A percentile compares a stretch with the other conserved stretches of the same genome.
Evolutionary conservation across 1,140 invertebrate species (phyloP).

Genomic region (Meteorus sp.): DNA sequence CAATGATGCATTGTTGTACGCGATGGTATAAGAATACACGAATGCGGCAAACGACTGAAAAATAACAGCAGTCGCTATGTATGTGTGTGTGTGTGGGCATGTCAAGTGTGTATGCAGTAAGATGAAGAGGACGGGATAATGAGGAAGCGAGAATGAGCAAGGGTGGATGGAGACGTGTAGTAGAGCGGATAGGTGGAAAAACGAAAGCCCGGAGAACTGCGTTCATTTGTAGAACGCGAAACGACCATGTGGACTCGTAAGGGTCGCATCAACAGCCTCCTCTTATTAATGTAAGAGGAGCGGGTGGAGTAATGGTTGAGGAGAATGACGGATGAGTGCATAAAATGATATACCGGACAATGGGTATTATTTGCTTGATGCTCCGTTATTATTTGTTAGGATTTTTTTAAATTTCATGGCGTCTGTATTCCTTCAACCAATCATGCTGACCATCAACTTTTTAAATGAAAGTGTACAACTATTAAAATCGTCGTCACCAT

Average conservation of each 20-base stretch:
- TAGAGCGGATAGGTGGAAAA: constrained; percentile 2
- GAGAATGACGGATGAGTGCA: constrained; percentile 29
- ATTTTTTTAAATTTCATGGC: constrained; percentile 15
- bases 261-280: too few species aligned
- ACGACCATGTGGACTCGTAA: constrained; percentile 28
- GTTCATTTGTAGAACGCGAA: constrained; percentile 22
- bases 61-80: constrained; percentile 6
- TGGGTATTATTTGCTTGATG: constrained; percentile 41
- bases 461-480: too few species aligned
- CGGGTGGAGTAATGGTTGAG: constrained; percentile 11
- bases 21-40: constrained; percentile 19
- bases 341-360: constrained; percentile 35
- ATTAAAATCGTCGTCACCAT: too few species aligned
- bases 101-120: too few species aligned
- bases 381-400: constrained; percentile 19
- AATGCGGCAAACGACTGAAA: constrained; percentile 8
- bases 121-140: constrained; percentile 3
- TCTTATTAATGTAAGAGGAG: constrained; percentile 12
- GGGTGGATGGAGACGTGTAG: not conserved
- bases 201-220: constrained; percentile 15
- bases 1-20: constrained; percentile 19
- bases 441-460: too few species aligned
- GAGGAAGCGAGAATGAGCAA: constrained; percentile 16
- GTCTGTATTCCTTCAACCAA: constrained; percentile 7
- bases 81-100: too few species aligned